phyloP scores from a whole-genome alignment of 2,113 vertebrate species.

The Anarhynchus alexandrinus region DNA sequence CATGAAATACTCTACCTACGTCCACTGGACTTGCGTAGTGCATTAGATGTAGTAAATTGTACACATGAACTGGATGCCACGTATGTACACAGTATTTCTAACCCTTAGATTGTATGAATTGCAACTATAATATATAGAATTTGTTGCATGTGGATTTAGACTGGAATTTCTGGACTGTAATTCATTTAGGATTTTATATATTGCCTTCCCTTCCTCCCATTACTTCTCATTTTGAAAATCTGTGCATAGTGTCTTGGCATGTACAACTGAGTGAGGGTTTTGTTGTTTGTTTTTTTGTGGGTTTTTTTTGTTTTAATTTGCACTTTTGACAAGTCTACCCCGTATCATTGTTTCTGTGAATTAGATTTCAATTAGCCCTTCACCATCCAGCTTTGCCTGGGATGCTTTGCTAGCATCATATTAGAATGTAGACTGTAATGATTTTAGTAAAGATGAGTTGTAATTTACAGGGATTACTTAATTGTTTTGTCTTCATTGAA shows the following conservation, averaged over 20 bases:
- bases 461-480: neutral
- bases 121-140: neutral
- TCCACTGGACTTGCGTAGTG: slow-evolving; percentile 82
- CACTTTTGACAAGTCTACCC: neutral
- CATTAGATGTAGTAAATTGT: slow-evolving; percentile 68
- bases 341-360: neutral
- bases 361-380: neutral
- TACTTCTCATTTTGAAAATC: neutral
- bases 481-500: neutral
- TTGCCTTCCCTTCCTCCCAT: neutral
- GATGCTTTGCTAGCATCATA: neutral
- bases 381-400: neutral
- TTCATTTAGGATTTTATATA: neutral
- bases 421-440: neutral
- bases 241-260: neutral
- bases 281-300: neutral
- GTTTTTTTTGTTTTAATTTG: neutral
- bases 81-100: slow-evolving; percentile 69
- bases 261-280: neutral
- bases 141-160: neutral
- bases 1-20: slow-evolving; percentile 80
- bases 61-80: slow-evolving; percentile 66
- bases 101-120: neutral
- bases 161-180: neutral
- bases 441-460: neutral